phyloP scores from a whole-genome alignment of 2,888 invertebrate genomes.

The Priocnemis perturbator region DNA sequence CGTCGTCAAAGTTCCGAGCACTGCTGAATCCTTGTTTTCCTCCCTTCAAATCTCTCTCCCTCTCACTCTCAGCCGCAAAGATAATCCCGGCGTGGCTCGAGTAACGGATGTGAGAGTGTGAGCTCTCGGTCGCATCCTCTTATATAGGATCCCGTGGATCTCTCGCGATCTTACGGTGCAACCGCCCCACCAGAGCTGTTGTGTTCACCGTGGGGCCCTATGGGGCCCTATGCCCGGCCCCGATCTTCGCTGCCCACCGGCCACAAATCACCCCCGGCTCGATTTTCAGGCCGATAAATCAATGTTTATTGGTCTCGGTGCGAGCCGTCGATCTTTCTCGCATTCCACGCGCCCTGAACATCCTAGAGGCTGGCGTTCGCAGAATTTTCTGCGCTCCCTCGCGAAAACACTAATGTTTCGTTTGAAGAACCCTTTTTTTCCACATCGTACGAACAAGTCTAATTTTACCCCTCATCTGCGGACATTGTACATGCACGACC shows the following conservation, averaged over 20 bases:
- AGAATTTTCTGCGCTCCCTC: too few relatives aligned
- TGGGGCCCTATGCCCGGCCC: conserved; percentile 49
- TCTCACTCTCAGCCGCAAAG: conserved; percentile 17
- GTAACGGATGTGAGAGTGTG: conserved; percentile 61
- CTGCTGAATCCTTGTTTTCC: conserved; percentile 14
- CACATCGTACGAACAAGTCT: too few relatives aligned
- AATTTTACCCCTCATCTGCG: too few relatives aligned
- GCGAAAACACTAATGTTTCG: too few relatives aligned
- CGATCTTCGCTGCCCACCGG: conserved; percentile 47
- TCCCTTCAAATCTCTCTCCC: conserved; percentile 22
- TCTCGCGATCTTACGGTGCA: conserved; percentile 17
- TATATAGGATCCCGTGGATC: conserved; percentile 62
- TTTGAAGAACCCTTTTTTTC: too few relatives aligned
- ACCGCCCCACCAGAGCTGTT: conserved; percentile 17
- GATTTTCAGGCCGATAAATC: conserved; percentile 72
- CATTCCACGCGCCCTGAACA: conserved; percentile 31
- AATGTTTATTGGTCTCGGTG: conserved; percentile 67
- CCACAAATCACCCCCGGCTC: conserved; percentile 71
- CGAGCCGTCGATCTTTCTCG: conserved; percentile 49
- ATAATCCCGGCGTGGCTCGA: conserved; percentile 48
- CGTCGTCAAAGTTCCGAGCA: conserved; percentile 8
- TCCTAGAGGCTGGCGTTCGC: not conserved
- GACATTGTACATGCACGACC: too few relatives aligned
- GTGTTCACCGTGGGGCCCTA: not conserved
- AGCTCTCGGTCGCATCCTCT: conserved; percentile 63